Evolutionary conservation across 2,113 vertebrate genomes (phyloP), one percentile per base, ranked within the genome.

Genomic region (Anoplopoma fimbria): DNA sequence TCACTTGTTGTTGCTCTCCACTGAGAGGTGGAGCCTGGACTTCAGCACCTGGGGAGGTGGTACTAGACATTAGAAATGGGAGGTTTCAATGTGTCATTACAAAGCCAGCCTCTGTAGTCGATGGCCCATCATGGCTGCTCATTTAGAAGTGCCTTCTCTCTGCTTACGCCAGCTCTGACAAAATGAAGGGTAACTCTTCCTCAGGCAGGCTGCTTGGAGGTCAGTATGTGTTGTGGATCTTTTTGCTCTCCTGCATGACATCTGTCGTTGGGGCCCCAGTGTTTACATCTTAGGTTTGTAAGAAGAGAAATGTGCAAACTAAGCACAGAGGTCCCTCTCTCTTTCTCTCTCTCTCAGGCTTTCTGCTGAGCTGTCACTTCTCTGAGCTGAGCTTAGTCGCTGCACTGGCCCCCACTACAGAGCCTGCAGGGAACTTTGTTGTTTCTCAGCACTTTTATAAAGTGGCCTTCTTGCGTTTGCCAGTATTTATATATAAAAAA

Each of bases 361-460:
- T 92, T 93, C 63, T 93, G 91, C 89, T 91, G 90, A 91, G 88
- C 73, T 86, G 74, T 88, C 87, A 84, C 69, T 86, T 83, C 82
- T 83, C 84, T 76, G 81, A 87, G 90, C 91, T 89, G 87, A 92
- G 83, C 89, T 83, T 70, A 87, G 85, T 88, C 9, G 14, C 74
- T 83, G 63, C 76, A 82, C 83, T 83, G 83, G 83, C 72, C 83
- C 55, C 40, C 47, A 80, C 67, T 67, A 87, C 78, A 83, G 81
- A 88, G 70, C 58, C 77, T 34, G 15, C 87, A 86, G 77, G 72
- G 80, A 85, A 89, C 76, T 65, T 86, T 89, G 79, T 86, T 75
- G 70, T 93, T 81, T 78, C 86, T 92, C 89, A 92, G 93, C 90
- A 92, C 79, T 93, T 93, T 88, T 82, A 14, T 57, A 63, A 85